Conservation (phyloP, 1,140 invertebrate species). For the Drosophila jambulina region DNA sequence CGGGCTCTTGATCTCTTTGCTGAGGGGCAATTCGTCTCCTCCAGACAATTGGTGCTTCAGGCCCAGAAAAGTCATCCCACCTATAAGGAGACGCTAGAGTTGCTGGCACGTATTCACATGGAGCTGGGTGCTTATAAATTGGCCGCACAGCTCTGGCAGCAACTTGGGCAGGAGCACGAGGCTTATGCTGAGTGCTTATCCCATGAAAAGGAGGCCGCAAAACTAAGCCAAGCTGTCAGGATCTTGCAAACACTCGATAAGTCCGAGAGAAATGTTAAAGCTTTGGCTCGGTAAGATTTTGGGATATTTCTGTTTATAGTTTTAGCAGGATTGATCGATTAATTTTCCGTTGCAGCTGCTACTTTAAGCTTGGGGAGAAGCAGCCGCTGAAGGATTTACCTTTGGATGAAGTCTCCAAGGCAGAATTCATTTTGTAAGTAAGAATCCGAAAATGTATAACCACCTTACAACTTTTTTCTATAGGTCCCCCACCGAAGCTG, state of each 20-base stretch:
- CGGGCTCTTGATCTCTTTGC: constrained; percentile 87
- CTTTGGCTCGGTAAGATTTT: constrained; percentile 52
- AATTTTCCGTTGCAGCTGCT: constrained; percentile 54
- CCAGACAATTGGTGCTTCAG: constrained; percentile 86
- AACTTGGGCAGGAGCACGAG: constrained; percentile 34
- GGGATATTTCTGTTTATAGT: neutral
- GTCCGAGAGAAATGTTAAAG: constrained; percentile 22
- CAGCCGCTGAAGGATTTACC: constrained; percentile 45
- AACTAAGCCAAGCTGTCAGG: constrained; percentile 46
- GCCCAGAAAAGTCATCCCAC: constrained; percentile 67
- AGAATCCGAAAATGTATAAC: neutral
- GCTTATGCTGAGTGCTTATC: constrained; percentile 66
- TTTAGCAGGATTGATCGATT: neutral
- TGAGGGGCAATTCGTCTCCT: constrained; percentile 86
- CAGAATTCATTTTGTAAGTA: constrained; percentile 70
- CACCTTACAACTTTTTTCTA: neutral
- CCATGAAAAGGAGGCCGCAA: constrained; percentile 38
- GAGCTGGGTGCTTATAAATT: constrained; percentile 79
- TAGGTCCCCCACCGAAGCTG: constrained; percentile 84
- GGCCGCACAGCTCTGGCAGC: constrained; percentile 60
- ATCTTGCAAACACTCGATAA: constrained; percentile 26
- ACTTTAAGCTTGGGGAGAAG: constrained; percentile 49
- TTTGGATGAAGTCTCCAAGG: constrained; percentile 45
- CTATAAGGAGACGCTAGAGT: constrained; percentile 55
- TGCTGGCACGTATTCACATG: constrained; percentile 71